Evolutionary conservation across 2,888 invertebrate genomes (phyloP).

Genomic region (Lobophora halterata): DNA sequence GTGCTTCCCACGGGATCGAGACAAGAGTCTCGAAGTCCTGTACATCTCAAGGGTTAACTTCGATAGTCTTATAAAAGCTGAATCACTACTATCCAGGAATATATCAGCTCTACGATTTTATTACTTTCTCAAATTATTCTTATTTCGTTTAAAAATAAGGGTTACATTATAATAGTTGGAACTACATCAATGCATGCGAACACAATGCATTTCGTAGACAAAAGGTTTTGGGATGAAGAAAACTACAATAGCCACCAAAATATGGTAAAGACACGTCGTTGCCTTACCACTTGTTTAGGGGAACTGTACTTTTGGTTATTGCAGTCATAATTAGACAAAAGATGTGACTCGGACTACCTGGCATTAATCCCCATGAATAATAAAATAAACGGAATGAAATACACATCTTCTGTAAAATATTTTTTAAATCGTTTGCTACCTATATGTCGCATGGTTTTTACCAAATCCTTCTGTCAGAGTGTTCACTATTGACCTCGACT

Average conservation of each 20-base stretch:
- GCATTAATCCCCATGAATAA: neutral
- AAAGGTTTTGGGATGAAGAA: slow-evolving; percentile 10
- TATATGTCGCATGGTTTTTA: slow-evolving; percentile 22
- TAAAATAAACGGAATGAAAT: slow-evolving; percentile 5
- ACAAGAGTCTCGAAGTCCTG: slow-evolving; percentile 37
- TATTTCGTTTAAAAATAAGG: slow-evolving; percentile 6
- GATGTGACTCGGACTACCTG: slow-evolving; percentile 18
- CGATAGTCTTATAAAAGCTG: slow-evolving; percentile 50
- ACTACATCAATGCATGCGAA: slow-evolving; percentile 1
- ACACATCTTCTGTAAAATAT: slow-evolving; percentile 6
- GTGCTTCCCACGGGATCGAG: slow-evolving; percentile 39
- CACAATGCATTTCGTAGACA: slow-evolving; percentile 7
- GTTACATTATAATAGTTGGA: slow-evolving; percentile 3
- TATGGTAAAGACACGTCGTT: neutral
- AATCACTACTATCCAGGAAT: slow-evolving; percentile 36
- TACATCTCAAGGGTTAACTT: slow-evolving; percentile 51
- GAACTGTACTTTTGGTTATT: slow-evolving; percentile 12
- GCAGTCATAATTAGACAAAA: slow-evolving; percentile 14
- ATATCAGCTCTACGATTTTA: slow-evolving; percentile 35
- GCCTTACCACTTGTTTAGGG: slow-evolving; percentile 7
- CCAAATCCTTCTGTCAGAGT: slow-evolving; percentile 50
- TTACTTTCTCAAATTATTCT: slow-evolving; percentile 26
- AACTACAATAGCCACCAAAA: slow-evolving; percentile 1
- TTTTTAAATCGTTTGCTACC: slow-evolving; percentile 14
- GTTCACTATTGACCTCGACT: slow-evolving; percentile 55